Base-by-base conservation (phyloP, 30 jellyfish, hydroid and myxozoan species). In the Chrysaora quinquecirrha region DNA sequence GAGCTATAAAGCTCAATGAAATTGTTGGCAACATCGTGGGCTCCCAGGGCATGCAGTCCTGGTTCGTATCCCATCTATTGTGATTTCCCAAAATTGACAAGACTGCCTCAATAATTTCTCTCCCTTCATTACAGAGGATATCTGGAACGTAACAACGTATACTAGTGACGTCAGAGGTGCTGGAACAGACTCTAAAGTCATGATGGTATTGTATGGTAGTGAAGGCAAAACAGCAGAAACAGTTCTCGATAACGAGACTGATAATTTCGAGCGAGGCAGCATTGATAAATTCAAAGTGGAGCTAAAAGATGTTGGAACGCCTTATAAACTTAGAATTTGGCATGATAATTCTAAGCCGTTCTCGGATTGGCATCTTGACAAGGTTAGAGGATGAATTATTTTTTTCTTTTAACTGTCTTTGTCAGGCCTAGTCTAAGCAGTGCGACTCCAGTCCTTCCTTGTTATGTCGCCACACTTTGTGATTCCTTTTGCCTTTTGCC, bases 161-260 rank as follows among this genome's bases (percentile, higher is more conserved):
- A 94, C 99, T 38, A 94, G 99, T 76, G 99, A 94, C 81, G 18
- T 87, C 21, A 67, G 91, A 23, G 99, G 99, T 0, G 99, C 97
- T 16, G 99, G 99, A 4, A 94, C 99, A 24, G 99, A 94, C 73
- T 84, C 99, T 3, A 86, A 83, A 20, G 99, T 94, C 19, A 34
- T 70, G 58, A 63, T 94, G 72, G 97, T 83, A 23, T 60, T 94
- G 76, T 94, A 86, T 83, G 99, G 99, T 20, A 76, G 76, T 61
- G 94, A 87, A n/a, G 99, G 99, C 11, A 87, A 86, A 75, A 81
- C 96, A 1, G 97, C 87, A 68, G 97, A 94, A 54, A 69, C 78
- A 0, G 34, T 64, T 1, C 63, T 94, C 64, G 52, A 32, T 6
- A 94, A 84, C 83, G 95, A 94, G 71, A 94, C 97, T 7, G 85